phyloP scores from a whole-genome alignment of 2,797 vertebrate genomes.

The Nasua narica region DNA sequence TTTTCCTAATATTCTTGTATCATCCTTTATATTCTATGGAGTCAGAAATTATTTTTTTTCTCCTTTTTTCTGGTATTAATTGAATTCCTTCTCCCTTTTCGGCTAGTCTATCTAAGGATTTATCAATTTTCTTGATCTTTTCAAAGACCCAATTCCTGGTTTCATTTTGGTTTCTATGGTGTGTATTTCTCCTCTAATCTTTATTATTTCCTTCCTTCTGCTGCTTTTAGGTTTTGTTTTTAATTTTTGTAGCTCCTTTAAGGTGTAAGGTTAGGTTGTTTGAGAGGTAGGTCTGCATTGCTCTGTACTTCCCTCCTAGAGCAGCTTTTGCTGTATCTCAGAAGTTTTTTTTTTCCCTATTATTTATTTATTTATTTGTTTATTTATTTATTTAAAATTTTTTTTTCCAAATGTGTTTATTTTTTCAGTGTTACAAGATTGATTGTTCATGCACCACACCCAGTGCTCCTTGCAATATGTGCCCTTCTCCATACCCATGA shows the following conservation, averaged over 20 bases:
- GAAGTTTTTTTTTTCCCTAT: no score
- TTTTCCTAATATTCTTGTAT: background rate
- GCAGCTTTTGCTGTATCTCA: background rate
- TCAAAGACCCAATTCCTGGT: background rate
- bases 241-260: background rate
- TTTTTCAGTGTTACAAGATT: no score
- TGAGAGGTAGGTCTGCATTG: background rate
- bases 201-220: background rate
- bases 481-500: no score
- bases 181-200: background rate
- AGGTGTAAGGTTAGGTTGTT: background rate
- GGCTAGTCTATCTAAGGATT: background rate
- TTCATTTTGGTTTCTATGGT: background rate
- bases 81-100: background rate
- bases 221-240: background rate
- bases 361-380: no score
- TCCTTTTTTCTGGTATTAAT: background rate
- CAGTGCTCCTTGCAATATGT: no score
- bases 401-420: no score
- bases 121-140: background rate
- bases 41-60: background rate
- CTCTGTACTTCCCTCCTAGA: background rate
- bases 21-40: background rate
- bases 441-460: no score
- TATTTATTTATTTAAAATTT: no score